Conservation (phyloP, 2,888 invertebrate genomes). For the Bugula neritina region DNA sequence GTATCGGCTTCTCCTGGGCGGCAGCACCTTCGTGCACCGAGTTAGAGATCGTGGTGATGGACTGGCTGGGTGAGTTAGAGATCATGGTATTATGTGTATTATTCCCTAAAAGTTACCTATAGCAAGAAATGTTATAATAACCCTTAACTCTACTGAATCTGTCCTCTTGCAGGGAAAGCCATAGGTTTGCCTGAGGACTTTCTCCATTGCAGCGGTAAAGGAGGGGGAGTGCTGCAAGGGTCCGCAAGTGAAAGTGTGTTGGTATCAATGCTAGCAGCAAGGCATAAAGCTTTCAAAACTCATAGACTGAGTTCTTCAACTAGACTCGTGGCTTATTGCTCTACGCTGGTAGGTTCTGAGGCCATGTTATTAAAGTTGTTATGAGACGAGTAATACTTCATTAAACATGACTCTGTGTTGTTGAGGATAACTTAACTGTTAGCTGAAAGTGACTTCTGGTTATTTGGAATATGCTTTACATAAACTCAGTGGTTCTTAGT, state of each 20-base stretch:
- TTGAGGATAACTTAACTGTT: too few relatives aligned
- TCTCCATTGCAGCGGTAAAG: conserved; percentile 75
- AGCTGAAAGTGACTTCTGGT: too few relatives aligned
- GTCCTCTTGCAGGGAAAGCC: conserved; percentile 57
- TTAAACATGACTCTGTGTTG: too few relatives aligned
- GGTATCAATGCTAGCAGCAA: conserved; percentile 83
- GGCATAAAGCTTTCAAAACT: conserved; percentile 56
- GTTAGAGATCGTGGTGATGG: conserved; percentile 86
- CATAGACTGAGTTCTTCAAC: conserved; percentile 78
- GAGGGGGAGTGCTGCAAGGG: conserved; percentile 89
- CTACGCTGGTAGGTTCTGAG: conserved; percentile 48
- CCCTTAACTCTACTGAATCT: background rate
- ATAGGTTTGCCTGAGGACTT: conserved; percentile 85
- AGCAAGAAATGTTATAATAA: background rate
- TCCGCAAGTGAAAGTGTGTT: conserved; percentile 92
- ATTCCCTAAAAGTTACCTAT: background rate
- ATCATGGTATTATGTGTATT: conserved; percentile 30
- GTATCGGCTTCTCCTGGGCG: conserved; percentile 31
- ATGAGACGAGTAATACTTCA: too few relatives aligned
- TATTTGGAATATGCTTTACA: too few relatives aligned
- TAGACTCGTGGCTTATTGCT: conserved; percentile 75
- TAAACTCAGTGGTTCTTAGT: too few relatives aligned
- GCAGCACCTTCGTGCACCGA: conserved; percentile 97
- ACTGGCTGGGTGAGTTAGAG: conserved; percentile 91
- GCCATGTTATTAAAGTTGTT: too few relatives aligned